Evolutionary conservation across 2,888 invertebrate genomes (phyloP), one percentile per base, ranked within the genome.

Genomic region (Caenorhabditis sp.): DNA sequence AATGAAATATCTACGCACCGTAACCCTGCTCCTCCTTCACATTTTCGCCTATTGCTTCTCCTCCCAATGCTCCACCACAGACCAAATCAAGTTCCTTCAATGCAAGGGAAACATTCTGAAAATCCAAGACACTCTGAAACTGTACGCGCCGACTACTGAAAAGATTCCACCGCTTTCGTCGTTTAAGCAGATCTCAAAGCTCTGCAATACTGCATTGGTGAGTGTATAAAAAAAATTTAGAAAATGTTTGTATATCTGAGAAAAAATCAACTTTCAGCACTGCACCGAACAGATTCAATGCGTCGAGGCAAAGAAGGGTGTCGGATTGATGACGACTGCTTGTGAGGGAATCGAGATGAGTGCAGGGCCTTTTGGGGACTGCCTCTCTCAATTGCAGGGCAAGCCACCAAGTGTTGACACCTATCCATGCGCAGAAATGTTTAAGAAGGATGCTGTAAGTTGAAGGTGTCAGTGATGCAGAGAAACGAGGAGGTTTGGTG

Each of bases 21-120:
- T 53, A 9, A 8, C 55, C 3, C 53, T 55, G 0, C 6, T 53
- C 11, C 9, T 40, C 40, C 40, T 40, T 8, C 40, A 40, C 40
- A 28, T 56, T 32, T 18, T 60, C 40, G 15, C 40, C 37, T 9
- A 3, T 40, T 15, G 5, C 22, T 22, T 24, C 2, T 18, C 28
- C 4, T 28, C 71, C 1, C 35, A 40, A 13, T 76, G 76, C 53
- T 60, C 67, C n/a, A 76, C 76, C 2, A 67, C 67, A 0, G 76
- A 76, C 67, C 76, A 76, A 51, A 76, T 76, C 11, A 22, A 28
- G 37, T 76, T 76, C 32, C n/a, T 76, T 18, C 76, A 76, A 61
- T 76, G 76, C 26, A 76, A 76, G 18, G 76, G 67, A 6, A 50
- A 37, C 11, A 76, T 76, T 53, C n/a, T 76, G 1, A 76, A 67